A percentile compares a stretch with the other conserved stretches of the same genome.
Evolutionary conservation across 2,888 invertebrate species (phyloP).

Genomic region (Trissoscelio sp.): DNA sequence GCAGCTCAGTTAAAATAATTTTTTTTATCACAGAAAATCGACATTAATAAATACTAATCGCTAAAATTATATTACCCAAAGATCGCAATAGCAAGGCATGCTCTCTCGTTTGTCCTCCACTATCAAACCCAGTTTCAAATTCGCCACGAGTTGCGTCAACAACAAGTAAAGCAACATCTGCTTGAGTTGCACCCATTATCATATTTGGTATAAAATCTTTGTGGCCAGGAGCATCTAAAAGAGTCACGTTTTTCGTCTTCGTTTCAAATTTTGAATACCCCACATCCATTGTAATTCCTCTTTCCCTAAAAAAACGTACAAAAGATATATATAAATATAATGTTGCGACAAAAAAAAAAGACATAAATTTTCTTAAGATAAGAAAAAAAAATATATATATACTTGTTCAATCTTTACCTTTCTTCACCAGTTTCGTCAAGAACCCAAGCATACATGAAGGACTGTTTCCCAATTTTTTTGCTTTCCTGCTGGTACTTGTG

Average conservation of each 20-base stretch:
- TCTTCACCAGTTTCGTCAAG: slow-evolving; percentile 99
- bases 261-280: slow-evolving; percentile 97
- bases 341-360: too few relatives aligned
- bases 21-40: too few relatives aligned
- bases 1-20: too few relatives aligned
- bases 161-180: slow-evolving; percentile 98
- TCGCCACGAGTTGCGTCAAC: slow-evolving; percentile 98
- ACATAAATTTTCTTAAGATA: too few relatives aligned
- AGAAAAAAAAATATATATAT: neutral
- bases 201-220: slow-evolving; percentile 99
- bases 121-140: slow-evolving; percentile 99
- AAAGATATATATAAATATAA: slow-evolving; percentile 13
- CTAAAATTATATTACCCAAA: slow-evolving; percentile 84
- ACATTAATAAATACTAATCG: too few relatives aligned
- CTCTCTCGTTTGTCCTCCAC: slow-evolving; percentile 98
- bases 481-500: slow-evolving; percentile 99
- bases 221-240: slow-evolving; percentile 99
- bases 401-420: slow-evolving; percentile 83
- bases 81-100: slow-evolving; percentile 97
- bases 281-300: slow-evolving; percentile 99
- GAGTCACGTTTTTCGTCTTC: slow-evolving; percentile 89
- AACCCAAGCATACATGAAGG: slow-evolving; percentile 99
- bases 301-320: slow-evolving; percentile 81
- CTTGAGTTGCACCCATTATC: slow-evolving; percentile 99
- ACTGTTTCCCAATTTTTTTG: slow-evolving; percentile 98